Conservation (phyloP, 2,113 vertebrate genomes). For the Callipepla californica region DNA sequence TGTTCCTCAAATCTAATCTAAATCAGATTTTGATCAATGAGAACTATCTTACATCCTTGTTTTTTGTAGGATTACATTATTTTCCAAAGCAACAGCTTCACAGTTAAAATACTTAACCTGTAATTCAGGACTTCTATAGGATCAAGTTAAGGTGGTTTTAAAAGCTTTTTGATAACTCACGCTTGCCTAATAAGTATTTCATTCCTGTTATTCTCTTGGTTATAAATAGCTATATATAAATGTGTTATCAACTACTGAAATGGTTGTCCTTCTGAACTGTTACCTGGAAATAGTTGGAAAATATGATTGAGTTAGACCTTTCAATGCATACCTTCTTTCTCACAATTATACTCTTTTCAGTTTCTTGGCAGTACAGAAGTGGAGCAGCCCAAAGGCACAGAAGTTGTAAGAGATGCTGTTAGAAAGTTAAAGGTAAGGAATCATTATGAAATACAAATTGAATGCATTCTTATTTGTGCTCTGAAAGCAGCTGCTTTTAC, state of each 20-base stretch:
- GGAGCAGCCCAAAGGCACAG: conserved; percentile 96
- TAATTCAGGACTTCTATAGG: neutral
- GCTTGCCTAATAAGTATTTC: neutral
- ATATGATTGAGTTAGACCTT: neutral
- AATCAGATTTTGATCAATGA: too few species aligned
- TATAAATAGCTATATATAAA: neutral
- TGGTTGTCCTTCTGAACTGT: neutral
- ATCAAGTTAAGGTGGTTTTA: neutral
- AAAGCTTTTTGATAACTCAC: neutral
- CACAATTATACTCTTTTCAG: conserved; percentile 75
- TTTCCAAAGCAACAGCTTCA: neutral
- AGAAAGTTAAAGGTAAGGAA: conserved; percentile 95
- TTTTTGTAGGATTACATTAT: neutral
- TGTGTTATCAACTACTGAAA: neutral
- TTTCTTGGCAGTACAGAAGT: conserved; percentile 98
- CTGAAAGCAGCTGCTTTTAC: neutral
- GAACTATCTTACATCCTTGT: neutral
- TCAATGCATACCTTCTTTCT: neutral
- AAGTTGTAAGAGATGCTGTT: conserved; percentile 95
- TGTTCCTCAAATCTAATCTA: too few species aligned
- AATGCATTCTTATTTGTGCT: neutral
- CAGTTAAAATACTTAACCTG: neutral
- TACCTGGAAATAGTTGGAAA: neutral
- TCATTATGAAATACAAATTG: neutral
- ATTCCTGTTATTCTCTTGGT: neutral